Evolutionary conservation across 1,140 invertebrate genomes (phyloP).

Genomic region (Neodiprion virginianus): DNA sequence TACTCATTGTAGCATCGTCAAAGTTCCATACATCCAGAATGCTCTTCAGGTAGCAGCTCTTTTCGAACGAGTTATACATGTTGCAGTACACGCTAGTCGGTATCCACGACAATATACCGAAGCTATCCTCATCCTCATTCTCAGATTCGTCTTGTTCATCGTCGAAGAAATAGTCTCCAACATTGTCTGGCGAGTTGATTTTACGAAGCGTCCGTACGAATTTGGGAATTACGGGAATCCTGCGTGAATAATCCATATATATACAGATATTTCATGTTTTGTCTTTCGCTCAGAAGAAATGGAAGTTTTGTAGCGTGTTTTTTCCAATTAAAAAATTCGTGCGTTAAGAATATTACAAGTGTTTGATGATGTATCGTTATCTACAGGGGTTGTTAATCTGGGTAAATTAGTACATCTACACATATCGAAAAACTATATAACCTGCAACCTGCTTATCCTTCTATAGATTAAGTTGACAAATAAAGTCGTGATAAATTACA

Average conservation of each 20-base stretch:
- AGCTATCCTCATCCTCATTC: not conserved
- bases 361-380: no score
- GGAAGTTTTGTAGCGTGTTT: no score
- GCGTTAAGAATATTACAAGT: no score
- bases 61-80: slow-evolving; percentile 64
- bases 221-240: slow-evolving; percentile 50
- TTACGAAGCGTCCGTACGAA: slow-evolving; percentile 22
- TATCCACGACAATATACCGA: slow-evolving; percentile 26
- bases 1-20: slow-evolving; percentile 62
- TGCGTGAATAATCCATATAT: slow-evolving; percentile 27
- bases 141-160: slow-evolving; percentile 33
- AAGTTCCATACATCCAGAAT: slow-evolving; percentile 77
- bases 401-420: no score
- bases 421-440: no score
- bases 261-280: not conserved
- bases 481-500: no score
- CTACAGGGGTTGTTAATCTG: no score
- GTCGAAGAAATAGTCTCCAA: slow-evolving; percentile 50
- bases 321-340: no score
- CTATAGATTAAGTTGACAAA: no score
- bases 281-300: no score
- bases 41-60: slow-evolving; percentile 69
- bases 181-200: slow-evolving; percentile 34
- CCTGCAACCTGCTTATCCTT: no score
- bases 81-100: slow-evolving; percentile 65